A percentile compares a stretch with the other conserved stretches of the same genome.
Conservation (phyloP, 2,888 invertebrate genomes). For the Eucriotettix oculatus region DNA sequence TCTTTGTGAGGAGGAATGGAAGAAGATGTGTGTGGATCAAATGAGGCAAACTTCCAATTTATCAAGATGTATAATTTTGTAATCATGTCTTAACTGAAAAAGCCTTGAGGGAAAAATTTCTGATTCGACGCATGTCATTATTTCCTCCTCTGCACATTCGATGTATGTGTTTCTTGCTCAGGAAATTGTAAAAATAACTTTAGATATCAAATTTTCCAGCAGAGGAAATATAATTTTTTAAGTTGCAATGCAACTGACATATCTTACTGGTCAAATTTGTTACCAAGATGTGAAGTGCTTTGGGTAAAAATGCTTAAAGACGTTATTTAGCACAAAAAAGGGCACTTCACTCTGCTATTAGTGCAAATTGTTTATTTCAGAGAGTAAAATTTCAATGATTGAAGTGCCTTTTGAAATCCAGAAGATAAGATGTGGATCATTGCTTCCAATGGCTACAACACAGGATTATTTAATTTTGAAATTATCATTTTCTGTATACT, state of each 20-base stretch:
- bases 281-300: conserved; percentile 14
- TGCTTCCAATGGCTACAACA: conserved; percentile 2
- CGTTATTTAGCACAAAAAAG: neutral
- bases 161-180: conserved; percentile 13
- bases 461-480: no score
- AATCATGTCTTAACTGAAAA: conserved; percentile 1
- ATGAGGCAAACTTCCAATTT: conserved; percentile 5
- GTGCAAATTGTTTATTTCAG: conserved; percentile 9
- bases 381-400: conserved; percentile 13
- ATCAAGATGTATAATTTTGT: neutral
- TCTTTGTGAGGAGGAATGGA: conserved; percentile 5
- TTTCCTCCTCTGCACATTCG: conserved; percentile 11
- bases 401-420: conserved; percentile 12
- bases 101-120: conserved; percentile 4
- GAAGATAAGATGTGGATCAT: conserved; percentile 4
- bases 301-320: conserved; percentile 8
- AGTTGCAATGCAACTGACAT: conserved; percentile 13
- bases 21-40: conserved; percentile 8
- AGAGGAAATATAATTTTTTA: conserved; percentile 5
- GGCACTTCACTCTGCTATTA: conserved; percentile 14
- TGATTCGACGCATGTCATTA: conserved; percentile 5
- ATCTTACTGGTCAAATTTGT: conserved; percentile 14
- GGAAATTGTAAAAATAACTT: conserved; percentile 11
- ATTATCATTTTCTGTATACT: no score
- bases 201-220: conserved; percentile 9